Percentiles rank a stretch among this genome's conserved stretches.
Evolutionary conservation across 2,113 vertebrate species (phyloP).

Genomic region (Brachyhypopomus occidentalis): DNA sequence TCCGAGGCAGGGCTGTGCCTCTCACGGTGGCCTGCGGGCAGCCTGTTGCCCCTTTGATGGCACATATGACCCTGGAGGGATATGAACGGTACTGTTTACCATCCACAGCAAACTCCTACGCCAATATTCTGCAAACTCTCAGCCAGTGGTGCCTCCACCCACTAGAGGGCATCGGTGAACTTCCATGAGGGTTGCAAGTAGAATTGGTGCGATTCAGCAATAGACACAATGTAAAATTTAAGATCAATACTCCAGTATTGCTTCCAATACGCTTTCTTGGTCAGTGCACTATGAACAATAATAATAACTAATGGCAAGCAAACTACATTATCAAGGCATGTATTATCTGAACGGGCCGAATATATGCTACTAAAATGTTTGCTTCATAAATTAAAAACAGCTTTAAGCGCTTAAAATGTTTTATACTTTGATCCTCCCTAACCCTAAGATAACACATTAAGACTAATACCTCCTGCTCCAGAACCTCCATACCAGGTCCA

Average conservation of each 20-base stretch:
- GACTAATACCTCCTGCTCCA: slow-evolving; percentile 73
- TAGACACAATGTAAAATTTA: too few relatives aligned
- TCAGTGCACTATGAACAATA: too few relatives aligned
- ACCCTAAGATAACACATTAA: neutral
- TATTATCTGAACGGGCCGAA: too few relatives aligned
- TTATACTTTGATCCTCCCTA: too few relatives aligned
- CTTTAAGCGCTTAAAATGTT: too few relatives aligned
- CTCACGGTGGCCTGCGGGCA: slow-evolving; percentile 67
- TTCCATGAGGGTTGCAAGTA: neutral
- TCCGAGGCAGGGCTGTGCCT: slow-evolving; percentile 68
- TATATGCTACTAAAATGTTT: too few relatives aligned
- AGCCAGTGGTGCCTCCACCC: neutral
- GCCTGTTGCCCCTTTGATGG: slow-evolving; percentile 87
- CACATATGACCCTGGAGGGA: slow-evolving; percentile 85
- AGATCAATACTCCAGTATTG: too few relatives aligned
- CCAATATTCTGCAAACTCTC: neutral
- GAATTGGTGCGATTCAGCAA: neutral
- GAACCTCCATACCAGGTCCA: slow-evolving; percentile 63
- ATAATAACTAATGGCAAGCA: too few relatives aligned
- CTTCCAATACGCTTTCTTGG: too few relatives aligned
- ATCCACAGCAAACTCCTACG: neutral
- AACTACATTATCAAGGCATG: too few relatives aligned
- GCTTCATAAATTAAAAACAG: too few relatives aligned
- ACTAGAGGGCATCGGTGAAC: neutral
- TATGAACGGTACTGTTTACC: neutral